Conservation (phyloP, 2,888 invertebrate species). For the Ophonus ardosiacus region DNA sequence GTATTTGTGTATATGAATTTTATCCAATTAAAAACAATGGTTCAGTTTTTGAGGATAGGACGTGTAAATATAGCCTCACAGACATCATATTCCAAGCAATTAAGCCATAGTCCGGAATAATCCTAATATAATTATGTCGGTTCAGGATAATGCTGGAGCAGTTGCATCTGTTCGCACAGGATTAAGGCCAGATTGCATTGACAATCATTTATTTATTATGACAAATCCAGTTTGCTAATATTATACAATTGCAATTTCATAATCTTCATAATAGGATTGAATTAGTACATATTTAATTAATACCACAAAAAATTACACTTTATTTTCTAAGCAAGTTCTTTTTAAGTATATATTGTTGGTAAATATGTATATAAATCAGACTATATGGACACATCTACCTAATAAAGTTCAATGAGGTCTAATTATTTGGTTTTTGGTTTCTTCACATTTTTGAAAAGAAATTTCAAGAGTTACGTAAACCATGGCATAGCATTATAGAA, state of each 20-base stretch:
- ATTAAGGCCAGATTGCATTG: slow-evolving; percentile 32
- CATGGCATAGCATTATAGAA: no score
- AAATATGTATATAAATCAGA: no score
- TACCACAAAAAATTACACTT: neutral
- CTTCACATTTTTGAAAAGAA: no score
- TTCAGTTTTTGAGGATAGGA: neutral
- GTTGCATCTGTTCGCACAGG: slow-evolving; percentile 35
- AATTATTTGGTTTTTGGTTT: no score
- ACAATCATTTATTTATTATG: slow-evolving; percentile 20
- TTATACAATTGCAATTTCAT: neutral
- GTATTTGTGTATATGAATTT: neutral
- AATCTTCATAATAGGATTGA: neutral
- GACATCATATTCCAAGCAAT: slow-evolving; percentile 31
- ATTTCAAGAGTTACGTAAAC: no score
- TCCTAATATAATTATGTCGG: slow-evolving; percentile 42
- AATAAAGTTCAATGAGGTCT: no score
- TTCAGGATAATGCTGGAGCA: slow-evolving; percentile 17
- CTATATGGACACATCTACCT: no score
- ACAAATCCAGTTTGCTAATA: neutral
- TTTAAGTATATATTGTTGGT: no score
- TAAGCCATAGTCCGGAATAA: slow-evolving; percentile 19
- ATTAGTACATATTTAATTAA: neutral
- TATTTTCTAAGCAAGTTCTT: no score
- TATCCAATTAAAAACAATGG: neutral
- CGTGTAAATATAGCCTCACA: slow-evolving; percentile 2